Evolutionary conservation across 2,797 vertebrate genomes (phyloP).

Genomic region (Knipowitschia caucasica): DNA sequence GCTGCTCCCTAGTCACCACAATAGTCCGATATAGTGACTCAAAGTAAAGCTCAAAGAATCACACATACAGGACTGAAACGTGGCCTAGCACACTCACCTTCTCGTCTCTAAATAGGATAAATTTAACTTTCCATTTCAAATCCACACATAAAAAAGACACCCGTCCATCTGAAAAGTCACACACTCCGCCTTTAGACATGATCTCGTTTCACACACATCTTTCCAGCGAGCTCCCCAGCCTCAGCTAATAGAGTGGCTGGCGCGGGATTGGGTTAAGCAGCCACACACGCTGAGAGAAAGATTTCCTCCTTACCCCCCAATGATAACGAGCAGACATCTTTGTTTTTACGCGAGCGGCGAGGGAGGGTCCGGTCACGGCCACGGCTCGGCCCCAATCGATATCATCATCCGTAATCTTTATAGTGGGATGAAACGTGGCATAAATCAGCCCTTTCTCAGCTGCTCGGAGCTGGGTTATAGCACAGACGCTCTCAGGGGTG

Average conservation of each 20-base stretch:
- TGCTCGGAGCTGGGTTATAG: conserved; percentile 34
- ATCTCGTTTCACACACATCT: no score
- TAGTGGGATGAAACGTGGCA: conserved; percentile 74
- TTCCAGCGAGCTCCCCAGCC: conserved; percentile 55
- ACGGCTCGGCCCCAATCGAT: conserved; percentile 66
- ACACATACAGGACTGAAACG: no score
- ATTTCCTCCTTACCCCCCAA: conserved; percentile 56
- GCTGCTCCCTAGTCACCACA: no score
- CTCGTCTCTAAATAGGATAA: no score
- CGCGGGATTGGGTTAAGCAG: conserved; percentile 45
- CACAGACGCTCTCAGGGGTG: conserved; percentile 58
- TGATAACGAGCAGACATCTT: conserved; percentile 70
- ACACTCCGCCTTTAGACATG: no score
- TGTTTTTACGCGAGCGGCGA: conserved; percentile 63
- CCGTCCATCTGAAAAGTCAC: no score
- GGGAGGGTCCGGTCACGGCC: conserved; percentile 70
- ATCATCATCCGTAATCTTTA: conserved; percentile 78
- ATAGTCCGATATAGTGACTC: no score
- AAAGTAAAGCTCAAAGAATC: no score
- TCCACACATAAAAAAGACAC: no score
- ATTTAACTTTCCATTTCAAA: no score
- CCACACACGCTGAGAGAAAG: conserved; percentile 33
- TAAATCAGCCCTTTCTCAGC: conserved; percentile 72
- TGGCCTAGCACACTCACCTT: no score
- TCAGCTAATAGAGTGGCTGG: conserved; percentile 63